Base-by-base conservation (phyloP, 2,797 vertebrate genomes). In the Pterois miles region DNA sequence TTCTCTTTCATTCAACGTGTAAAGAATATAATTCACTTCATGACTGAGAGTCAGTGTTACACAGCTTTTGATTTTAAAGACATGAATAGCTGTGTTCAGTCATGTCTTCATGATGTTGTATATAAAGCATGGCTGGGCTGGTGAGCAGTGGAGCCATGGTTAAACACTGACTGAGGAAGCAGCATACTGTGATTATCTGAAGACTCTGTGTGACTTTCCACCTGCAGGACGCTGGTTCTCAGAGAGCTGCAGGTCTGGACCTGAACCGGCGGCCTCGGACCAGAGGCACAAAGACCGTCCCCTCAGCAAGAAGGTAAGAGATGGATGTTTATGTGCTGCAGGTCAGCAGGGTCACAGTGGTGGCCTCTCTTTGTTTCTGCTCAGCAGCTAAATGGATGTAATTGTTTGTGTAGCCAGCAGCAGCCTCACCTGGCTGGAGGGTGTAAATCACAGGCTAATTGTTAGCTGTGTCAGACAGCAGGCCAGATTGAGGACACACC, bases 391-490 rank as follows among this genome's bases (percentile, higher is more conserved):
- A 72, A 46, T 63, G 67, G 50, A 64, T 83, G 82, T 80, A 54
- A 75, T 62, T 23, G 73, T 68, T 54, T 73, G 64, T 70, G 34
- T 65, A 62, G 36, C 60, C 33, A 34, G 33, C 48, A 16, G 64
- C 53, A 76, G 64, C 58, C 20, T 86, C 76, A 86, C 81, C 79
- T 81, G 74, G 27, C 25, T 22, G 64, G 31, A 67, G 74, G 81
- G 63, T 58, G 71, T 67, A 78, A 80, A 74, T 76, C 78, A 71
- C 8, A 67, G 64, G 52, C 54, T 83, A 74, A 88, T 71, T 79
- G 73, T 74, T 71, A 11, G 85, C 66, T 76, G 22, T 6, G 67
- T 78, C 75, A 87, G 76, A 68, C 63, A 27, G 66, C 63, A 18
- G n/a, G n/a, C n/a, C n/a, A n/a, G 22, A 25, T 12, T 10, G 46